Percentiles rank a stretch among this genome's conserved stretches.
Conservation (phyloP, 2,113 vertebrate species). For the Rutilus rutilus region DNA sequence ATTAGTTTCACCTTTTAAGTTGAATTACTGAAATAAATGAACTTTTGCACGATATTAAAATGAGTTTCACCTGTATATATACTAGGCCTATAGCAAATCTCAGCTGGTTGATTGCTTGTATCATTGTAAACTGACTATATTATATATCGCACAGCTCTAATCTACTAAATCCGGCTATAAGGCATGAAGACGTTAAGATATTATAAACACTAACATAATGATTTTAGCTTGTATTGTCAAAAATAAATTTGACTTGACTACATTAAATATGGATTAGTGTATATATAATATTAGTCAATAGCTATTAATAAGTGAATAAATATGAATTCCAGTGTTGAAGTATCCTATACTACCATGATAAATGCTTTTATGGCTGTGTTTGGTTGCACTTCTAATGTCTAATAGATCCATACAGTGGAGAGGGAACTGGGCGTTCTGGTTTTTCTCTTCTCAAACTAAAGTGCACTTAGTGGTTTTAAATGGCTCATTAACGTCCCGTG, state of each 20-base stretch:
- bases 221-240: neutral
- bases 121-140: too few relatives aligned
- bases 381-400: neutral
- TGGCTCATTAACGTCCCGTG: constrained; percentile 24
- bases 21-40: too few relatives aligned
- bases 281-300: neutral
- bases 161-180: neutral
- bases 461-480: constrained; percentile 47
- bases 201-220: neutral
- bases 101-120: too few relatives aligned
- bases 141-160: neutral
- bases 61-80: too few relatives aligned
- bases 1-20: too few relatives aligned
- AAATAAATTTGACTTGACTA: neutral
- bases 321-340: neutral
- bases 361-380: neutral
- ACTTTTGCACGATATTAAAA: too few relatives aligned
- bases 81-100: too few relatives aligned
- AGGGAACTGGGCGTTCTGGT: neutral
- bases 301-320: neutral
- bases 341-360: neutral
- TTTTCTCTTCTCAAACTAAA: constrained; percentile 21
- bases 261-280: neutral
- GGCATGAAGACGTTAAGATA: neutral
- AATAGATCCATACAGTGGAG: neutral